Evolutionary conservation across 2,113 vertebrate genomes (phyloP), one percentile per base, ranked within the genome.

Genomic region (Cariama cristata): DNA sequence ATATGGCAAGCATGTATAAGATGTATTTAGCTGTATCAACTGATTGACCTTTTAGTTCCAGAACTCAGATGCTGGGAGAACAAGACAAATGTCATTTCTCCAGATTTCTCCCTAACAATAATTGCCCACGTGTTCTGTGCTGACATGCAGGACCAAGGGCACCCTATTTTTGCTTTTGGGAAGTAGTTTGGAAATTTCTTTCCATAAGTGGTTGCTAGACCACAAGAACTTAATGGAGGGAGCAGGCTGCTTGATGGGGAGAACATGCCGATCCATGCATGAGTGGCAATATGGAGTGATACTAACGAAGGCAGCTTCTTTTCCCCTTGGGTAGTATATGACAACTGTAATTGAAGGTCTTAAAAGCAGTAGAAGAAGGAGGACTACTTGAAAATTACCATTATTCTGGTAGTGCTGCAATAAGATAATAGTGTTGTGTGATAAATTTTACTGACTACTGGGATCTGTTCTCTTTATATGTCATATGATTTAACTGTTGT

Each of bases 191-290:
- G 28, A 69, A 2, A 6, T 64, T 55, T 64, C 14, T 64, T 62
- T 47, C 30, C 8, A 2, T 14, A 32, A 58, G 6, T 22, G 3
- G 4, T 42, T 85, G 18, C 26, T 56, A 40, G 26, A 64, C 18
- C 55, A 42, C 27, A 56, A 28, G 35, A 17, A 49, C 15, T 18
- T 60, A 22, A 63, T 30, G 23, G 27, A 90, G 27, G 8, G 14
- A n/a, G 5, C 0, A 2, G 17, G 33, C 11, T 75, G 20, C 38
- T 75, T 64, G 24, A 13, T 1, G 7, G 15, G 12, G 26, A 23
- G 9, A 86, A 38, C 8, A 4, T 60, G 14, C 42, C 5, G 3
- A 9, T 45, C 20, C 15, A 23, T 74, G 18, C 24, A 33, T 38
- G 20, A 59, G 13, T 19, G 18, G 13, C 17, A 55, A 12, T 60